phyloP scores from a whole-genome alignment of 1,140 invertebrate species.

The Caenorhabditis inopinata region DNA sequence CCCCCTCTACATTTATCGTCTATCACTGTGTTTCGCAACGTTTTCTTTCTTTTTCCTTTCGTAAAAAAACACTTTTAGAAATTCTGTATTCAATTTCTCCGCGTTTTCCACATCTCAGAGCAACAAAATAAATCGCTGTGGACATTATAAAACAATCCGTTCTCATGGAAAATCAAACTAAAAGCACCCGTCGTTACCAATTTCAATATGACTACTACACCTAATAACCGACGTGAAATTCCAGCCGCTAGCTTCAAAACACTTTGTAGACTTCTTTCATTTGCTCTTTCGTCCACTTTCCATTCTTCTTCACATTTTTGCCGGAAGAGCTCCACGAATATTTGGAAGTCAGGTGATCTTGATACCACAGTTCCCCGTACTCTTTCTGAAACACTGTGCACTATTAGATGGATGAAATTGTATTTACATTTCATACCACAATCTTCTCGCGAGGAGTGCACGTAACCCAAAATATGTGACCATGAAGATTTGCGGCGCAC shows the following conservation, averaged over 20 bases:
- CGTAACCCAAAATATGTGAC: conserved; percentile 1
- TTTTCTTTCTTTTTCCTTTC: too few relatives aligned
- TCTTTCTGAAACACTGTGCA: conserved; percentile 25
- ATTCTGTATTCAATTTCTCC: too few relatives aligned
- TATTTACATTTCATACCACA: neutral
- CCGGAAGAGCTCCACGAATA: conserved; percentile 34
- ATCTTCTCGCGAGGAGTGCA: neutral
- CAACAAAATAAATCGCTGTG: too few relatives aligned
- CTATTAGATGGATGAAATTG: neutral
- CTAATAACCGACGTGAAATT: too few relatives aligned
- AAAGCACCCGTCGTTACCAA: too few relatives aligned
- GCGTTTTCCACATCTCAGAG: too few relatives aligned
- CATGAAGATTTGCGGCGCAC: conserved; percentile 11
- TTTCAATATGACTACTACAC: too few relatives aligned
- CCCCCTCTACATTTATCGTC: neutral
- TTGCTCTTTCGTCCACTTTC: conserved; percentile 26
- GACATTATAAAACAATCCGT: too few relatives aligned
- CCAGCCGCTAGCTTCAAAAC: neutral
- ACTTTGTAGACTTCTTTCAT: conserved; percentile 32
- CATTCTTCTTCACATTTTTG: conserved; percentile 16
- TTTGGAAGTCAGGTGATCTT: neutral
- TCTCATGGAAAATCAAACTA: too few relatives aligned
- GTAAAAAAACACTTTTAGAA: too few relatives aligned
- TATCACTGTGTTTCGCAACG: neutral
- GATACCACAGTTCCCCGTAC: neutral